These are phyloP conservation scores for Isurus oxyrinchus DNA, from an alignment of 2,113 vertebrate species.

Conservation along the genomic window DNA sequence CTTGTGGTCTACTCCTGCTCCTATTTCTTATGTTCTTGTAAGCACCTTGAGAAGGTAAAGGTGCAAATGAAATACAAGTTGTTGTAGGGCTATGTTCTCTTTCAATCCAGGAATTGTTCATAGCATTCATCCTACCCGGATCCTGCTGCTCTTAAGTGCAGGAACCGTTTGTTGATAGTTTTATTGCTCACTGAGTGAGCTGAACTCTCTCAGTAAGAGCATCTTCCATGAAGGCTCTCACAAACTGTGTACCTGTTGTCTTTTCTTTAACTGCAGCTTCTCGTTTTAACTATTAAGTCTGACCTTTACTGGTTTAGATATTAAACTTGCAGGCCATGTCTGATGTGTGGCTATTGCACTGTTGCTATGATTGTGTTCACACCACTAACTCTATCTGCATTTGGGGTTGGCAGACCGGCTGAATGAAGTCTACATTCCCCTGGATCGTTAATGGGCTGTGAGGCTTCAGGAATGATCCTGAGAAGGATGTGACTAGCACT, in stretches of 20 bases:
- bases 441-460: not conserved
- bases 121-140: not conserved
- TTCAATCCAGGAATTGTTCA: not conserved
- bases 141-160: not conserved
- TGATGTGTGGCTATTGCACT: not conserved
- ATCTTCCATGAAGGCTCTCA: not conserved
- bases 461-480: not conserved
- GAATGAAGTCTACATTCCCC: no score
- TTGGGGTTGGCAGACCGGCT: not conserved
- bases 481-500: not conserved
- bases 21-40: no score
- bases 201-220: not conserved
- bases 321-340: not conserved
- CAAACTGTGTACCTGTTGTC: not conserved
- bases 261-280: not conserved
- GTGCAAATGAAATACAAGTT: no score
- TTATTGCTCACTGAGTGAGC: not conserved
- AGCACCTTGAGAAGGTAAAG: no score
- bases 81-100: not conserved
- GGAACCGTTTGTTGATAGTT: not conserved
- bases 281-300: not conserved
- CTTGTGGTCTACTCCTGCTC: no score
- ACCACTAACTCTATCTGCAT: not conserved
- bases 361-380: not conserved
- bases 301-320: not conserved